These are phyloP conservation scores for Odocoileus hemionus DNA, from an alignment of 2,113 vertebrate genomes.

Conservation along the genomic window DNA sequence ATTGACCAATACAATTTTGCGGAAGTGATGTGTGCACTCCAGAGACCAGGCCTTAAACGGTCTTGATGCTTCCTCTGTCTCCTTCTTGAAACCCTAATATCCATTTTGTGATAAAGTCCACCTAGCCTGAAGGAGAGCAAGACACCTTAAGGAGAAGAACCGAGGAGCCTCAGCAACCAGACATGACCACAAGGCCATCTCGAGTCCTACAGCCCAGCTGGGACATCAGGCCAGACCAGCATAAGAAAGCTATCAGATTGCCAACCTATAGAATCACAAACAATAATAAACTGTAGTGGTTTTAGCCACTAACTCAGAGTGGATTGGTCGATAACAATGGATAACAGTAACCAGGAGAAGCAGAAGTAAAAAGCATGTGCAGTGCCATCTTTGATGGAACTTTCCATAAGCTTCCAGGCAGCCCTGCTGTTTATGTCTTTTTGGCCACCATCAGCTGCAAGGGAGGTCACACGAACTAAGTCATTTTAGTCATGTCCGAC, in stretches of 20 bases:
- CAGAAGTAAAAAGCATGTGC: neutral
- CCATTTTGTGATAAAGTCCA: neutral
- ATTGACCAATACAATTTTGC: neutral
- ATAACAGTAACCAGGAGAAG: neutral
- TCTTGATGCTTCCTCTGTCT: neutral
- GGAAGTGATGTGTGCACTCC: neutral
- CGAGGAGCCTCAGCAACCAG: fast-evolving
- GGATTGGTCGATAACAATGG: fast-evolving
- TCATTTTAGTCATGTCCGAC: neutral
- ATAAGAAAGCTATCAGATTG: neutral
- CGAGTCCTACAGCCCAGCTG: neutral
- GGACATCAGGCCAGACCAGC: neutral
- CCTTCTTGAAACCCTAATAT: neutral
- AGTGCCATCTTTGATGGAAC: neutral
- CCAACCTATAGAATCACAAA: neutral
- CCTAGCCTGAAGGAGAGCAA: neutral
- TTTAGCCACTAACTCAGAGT: neutral
- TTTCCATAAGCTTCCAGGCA: neutral
- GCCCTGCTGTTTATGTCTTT: neutral
- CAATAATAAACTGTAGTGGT: neutral
- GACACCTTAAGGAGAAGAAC: neutral
- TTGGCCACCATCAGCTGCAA: neutral
- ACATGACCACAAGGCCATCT: neutral
- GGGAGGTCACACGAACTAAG: neutral
- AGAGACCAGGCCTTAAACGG: neutral